Evolutionary conservation across 2,888 invertebrate species (phyloP), one percentile per base, ranked within the genome.

Genomic region (Athalia rosae): DNA sequence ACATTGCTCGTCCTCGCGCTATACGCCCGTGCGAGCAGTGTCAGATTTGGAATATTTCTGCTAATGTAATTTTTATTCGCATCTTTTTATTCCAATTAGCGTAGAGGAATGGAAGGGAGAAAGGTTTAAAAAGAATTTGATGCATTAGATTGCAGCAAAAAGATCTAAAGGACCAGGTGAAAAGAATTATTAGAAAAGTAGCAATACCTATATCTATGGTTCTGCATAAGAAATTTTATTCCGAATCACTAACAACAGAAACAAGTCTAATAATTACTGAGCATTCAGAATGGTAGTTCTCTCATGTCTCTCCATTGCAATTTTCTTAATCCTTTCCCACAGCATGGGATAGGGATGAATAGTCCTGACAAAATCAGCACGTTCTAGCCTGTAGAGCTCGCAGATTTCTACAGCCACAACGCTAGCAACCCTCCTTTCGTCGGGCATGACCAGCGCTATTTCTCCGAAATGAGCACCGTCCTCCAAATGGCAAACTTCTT

Each of bases 391-490:
- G 78, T 90, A 91, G 63, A 90, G 81, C 77, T 90, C 90, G 83
- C 90, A 90, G n/a, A 85, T 83, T 73, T 89, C 90, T 3, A 90
- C 87, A 0, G 91, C 91, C 4, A 90, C 84, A 2, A 91, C 90
- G 61, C 87, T 89, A 0, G 90, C 90, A 1, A 89, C 88, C 71
- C 91, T 84, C 15, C 84, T 82, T 50, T 88, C 86, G 41, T 88
- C 85, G 1, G 88, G 87, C 87, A 90, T 89, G 8, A 91, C 85
- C 41, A 90, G 81, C 5, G 90, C 89, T 66, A 91, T 87, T 82
- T 91, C 91, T 0, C 91, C 91, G 74, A 91, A 91, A 79, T 91
- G 88, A 9, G 90, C 89, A 0, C 91, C 91, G 76, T 90, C 90
- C 77, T 89, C 87, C 59, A 91, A 81, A 79, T 90, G 89, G 63